These are phyloP conservation scores for Leuciscus idus DNA, from an alignment of 2,113 vertebrate genomes.

Conservation along the genomic window DNA sequence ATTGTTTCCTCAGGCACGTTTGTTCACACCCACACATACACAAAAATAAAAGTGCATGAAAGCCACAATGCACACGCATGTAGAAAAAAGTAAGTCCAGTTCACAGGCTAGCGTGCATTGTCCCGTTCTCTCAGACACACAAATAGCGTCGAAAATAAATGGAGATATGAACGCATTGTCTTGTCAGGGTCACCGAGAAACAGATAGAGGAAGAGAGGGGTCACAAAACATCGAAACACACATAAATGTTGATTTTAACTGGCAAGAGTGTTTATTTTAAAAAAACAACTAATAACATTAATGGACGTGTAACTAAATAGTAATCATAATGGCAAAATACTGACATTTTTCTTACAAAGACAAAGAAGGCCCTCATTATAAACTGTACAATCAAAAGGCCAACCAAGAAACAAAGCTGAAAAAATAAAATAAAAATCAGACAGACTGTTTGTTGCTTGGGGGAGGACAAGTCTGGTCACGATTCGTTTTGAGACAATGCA, in stretches of 20 bases:
- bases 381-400: slow-evolving; percentile 72
- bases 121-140: background rate
- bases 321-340: slow-evolving; percentile 62
- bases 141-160: slow-evolving; percentile 11
- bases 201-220: slow-evolving; percentile 59
- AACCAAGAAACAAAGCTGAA: slow-evolving; percentile 8
- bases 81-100: background rate
- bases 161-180: slow-evolving; percentile 63
- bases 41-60: slow-evolving; percentile 8
- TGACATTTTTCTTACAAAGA: slow-evolving; percentile 44
- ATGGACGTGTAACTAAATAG: slow-evolving; percentile 63
- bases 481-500: slow-evolving; percentile 51
- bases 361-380: slow-evolving; percentile 37
- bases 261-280: slow-evolving; percentile 70
- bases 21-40: slow-evolving; percentile 3
- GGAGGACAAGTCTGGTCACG: slow-evolving; percentile 24
- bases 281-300: slow-evolving; percentile 78
- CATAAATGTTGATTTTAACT: background rate
- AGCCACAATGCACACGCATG: background rate
- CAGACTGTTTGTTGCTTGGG: background rate
- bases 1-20: slow-evolving; percentile 60
- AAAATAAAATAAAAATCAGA: background rate
- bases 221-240: slow-evolving; percentile 4
- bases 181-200: slow-evolving; percentile 56
- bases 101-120: slow-evolving; percentile 6